Conservation (phyloP, 2,888 invertebrate genomes). For the Thereva nobilitata region DNA sequence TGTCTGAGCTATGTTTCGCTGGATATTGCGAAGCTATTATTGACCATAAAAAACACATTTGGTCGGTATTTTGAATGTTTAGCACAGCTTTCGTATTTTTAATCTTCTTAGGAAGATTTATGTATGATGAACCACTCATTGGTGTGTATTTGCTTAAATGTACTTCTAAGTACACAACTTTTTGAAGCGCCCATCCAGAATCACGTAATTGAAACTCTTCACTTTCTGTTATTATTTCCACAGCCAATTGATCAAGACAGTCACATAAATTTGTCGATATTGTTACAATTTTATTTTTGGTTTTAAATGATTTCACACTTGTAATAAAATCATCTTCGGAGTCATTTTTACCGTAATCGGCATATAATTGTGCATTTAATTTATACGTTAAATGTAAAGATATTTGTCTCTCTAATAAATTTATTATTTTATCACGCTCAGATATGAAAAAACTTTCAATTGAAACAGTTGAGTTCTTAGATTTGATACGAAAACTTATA, state of each 20-base stretch:
- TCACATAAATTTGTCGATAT: not conserved
- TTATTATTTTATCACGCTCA: not conserved
- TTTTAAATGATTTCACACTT: not conserved
- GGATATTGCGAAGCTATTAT: constrained; percentile 1
- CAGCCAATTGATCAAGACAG: too few relatives aligned
- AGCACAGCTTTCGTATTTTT: not conserved
- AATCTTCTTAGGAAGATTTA: constrained; percentile 5
- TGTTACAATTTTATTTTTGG: not conserved
- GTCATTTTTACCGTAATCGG: not conserved
- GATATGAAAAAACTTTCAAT: not conserved
- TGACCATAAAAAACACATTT: constrained; percentile 6
- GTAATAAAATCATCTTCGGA: not conserved
- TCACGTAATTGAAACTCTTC: too few relatives aligned
- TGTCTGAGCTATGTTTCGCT: not conserved
- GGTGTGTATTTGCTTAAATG: constrained; percentile 8
- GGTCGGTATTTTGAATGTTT: not conserved
- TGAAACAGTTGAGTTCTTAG: not conserved
- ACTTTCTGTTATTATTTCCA: too few relatives aligned
- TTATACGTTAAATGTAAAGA: not conserved
- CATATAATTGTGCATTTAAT: not conserved
- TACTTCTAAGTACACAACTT: not conserved
- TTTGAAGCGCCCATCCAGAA: too few relatives aligned
- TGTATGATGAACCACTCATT: not conserved
- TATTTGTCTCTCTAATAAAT: constrained; percentile 1
- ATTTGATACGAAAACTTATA: not conserved